These are phyloP conservation scores for Frankliniella intonsa DNA, from an alignment of 2,888 invertebrate species.

Conservation along the genomic window DNA sequence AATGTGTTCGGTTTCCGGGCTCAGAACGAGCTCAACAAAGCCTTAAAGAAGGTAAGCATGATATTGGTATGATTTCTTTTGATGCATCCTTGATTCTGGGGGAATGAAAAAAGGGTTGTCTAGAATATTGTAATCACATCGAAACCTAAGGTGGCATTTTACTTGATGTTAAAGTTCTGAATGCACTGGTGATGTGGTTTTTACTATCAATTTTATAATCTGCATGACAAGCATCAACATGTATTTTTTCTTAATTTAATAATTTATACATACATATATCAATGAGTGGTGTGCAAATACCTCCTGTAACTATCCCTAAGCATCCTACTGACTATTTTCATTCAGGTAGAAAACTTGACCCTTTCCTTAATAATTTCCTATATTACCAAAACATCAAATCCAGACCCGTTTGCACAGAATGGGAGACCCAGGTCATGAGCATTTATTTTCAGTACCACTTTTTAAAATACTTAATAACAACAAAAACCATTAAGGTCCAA, in stretches of 20 bases:
- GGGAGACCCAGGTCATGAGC: not conserved
- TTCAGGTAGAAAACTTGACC: too few relatives aligned
- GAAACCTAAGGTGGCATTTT: too few relatives aligned
- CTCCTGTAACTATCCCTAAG: too few relatives aligned
- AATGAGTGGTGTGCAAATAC: too few relatives aligned
- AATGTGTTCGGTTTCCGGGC: conserved; percentile 78
- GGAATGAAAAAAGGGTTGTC: not conserved
- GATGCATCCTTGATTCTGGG: too few relatives aligned
- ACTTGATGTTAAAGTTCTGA: too few relatives aligned
- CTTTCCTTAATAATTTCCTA: too few relatives aligned
- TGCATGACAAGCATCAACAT: not conserved
- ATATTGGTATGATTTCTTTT: too few relatives aligned
- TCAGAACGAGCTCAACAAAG: conserved; percentile 41
- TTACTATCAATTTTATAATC: too few relatives aligned
- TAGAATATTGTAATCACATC: not conserved
- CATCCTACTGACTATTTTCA: too few relatives aligned
- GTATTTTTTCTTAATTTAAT: not conserved
- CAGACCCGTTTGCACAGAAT: not conserved
- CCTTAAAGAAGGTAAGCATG: conserved; percentile 47
- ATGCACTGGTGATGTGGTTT: too few relatives aligned
- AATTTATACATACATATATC: too few relatives aligned
- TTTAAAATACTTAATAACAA: not conserved
- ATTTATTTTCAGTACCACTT: not conserved
- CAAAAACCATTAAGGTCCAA: not conserved
- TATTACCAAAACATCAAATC: not conserved